Evolutionary conservation across 2,113 vertebrate species (phyloP).

Genomic region (Rattus rattus): DNA sequence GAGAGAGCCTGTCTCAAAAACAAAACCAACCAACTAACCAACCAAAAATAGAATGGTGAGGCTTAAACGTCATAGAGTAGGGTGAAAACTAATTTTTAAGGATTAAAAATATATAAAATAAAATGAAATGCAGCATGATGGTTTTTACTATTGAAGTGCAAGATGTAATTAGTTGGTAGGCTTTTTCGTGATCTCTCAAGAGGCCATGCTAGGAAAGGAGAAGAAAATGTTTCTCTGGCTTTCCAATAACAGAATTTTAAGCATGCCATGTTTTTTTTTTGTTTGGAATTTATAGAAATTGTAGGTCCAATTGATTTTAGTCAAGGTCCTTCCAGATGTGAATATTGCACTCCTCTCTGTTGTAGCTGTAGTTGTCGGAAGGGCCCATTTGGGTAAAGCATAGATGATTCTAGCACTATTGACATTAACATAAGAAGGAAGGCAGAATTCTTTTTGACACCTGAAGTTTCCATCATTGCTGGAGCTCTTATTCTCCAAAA

Average conservation of each 20-base stretch:
- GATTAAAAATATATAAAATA: not conserved
- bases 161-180: constrained; percentile 4
- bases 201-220: not conserved
- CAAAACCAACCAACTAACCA: not conserved
- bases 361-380: not conserved
- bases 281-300: not conserved
- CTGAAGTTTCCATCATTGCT: not conserved
- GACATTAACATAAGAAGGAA: not conserved
- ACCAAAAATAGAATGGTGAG: not conserved
- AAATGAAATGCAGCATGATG: constrained; percentile 11
- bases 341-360: not conserved
- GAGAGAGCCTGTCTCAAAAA: not conserved
- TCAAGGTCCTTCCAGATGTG: not conserved
- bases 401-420: not conserved
- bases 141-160: constrained; percentile 42
- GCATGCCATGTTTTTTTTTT: not conserved
- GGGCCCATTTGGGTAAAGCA: not conserved
- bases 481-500: not conserved
- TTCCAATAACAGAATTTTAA: constrained; percentile 15
- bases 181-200: constrained; percentile 27
- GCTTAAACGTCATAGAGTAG: constrained; percentile 13
- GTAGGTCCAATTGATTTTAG: not conserved
- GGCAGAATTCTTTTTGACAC: not conserved
- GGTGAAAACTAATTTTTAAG: not conserved
- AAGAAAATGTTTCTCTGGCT: constrained; percentile 3